Evolutionary conservation across 2,888 invertebrate species (phyloP).

Genomic region (Tinea semifulvella): DNA sequence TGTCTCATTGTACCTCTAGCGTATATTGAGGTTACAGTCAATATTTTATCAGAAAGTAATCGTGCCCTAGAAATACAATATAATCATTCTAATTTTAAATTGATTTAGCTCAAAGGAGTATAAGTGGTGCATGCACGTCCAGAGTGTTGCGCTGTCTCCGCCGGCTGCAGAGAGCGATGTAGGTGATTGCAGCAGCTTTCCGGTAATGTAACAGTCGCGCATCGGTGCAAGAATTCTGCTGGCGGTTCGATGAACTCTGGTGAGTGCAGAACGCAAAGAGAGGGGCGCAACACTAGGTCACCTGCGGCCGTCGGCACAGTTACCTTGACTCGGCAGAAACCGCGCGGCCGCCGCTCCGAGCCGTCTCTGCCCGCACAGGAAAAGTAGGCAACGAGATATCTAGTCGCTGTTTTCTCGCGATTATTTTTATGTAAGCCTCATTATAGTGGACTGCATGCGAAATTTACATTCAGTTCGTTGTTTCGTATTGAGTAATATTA

Average conservation of each 20-base stretch:
- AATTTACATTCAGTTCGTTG: constrained; percentile 16
- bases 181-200: constrained; percentile 43
- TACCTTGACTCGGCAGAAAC: constrained; percentile 62
- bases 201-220: constrained; percentile 63
- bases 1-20: too few relatives aligned
- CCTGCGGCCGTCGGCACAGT: constrained; percentile 63
- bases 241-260: constrained; percentile 61
- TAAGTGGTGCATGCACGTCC: too few relatives aligned
- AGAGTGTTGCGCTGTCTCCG: neutral
- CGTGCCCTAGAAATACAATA: too few relatives aligned
- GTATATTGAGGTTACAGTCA: too few relatives aligned
- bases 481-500: constrained; percentile 10
- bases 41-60: too few relatives aligned
- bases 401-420: constrained; percentile 33
- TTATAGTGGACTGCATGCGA: constrained; percentile 20
- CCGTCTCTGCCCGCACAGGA: constrained; percentile 35
- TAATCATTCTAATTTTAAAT: too few relatives aligned
- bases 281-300: constrained; percentile 62
- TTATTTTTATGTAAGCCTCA: constrained; percentile 29
- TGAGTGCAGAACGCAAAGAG: constrained; percentile 59
- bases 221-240: constrained; percentile 62
- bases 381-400: constrained; percentile 43
- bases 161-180: neutral
- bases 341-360: constrained; percentile 27
- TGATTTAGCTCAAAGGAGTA: too few relatives aligned